These are phyloP conservation scores for Perodicticus potto DNA, from an alignment of 2,797 vertebrate genomes.

Conservation along the genomic window DNA sequence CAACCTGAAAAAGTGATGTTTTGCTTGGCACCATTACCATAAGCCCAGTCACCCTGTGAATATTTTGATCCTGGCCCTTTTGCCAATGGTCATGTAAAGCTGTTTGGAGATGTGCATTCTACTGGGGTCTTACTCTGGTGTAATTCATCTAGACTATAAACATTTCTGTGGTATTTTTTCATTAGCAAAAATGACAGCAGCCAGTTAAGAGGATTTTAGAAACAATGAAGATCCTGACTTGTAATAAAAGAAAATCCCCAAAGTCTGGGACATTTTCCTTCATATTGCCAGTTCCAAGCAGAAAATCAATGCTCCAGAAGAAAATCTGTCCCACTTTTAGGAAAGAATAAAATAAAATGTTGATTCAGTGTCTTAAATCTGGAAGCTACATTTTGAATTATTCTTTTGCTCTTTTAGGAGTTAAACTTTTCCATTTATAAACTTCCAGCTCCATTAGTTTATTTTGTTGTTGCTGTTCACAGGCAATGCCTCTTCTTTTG, in stretches of 20 bases:
- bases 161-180: background rate
- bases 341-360: background rate
- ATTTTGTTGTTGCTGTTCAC: constrained; percentile 70
- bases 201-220: constrained; percentile 44
- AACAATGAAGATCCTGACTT: constrained; percentile 49
- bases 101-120: background rate
- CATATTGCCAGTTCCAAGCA: constrained; percentile 39
- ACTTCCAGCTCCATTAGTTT: constrained; percentile 67
- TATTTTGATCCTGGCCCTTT: background rate
- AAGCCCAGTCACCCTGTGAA: background rate
- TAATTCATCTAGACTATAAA: background rate
- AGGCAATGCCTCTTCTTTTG: constrained; percentile 66
- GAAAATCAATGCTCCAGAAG: constrained; percentile 22
- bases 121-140: background rate
- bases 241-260: constrained; percentile 63
- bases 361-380: constrained; percentile 44
- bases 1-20: background rate
- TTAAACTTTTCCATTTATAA: constrained; percentile 73
- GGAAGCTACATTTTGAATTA: constrained; percentile 58
- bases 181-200: background rate
- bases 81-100: background rate
- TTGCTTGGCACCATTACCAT: background rate
- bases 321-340: constrained; percentile 48
- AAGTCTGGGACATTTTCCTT: constrained; percentile 57
- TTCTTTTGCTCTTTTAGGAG: constrained; percentile 60